These are phyloP conservation scores for Parascotia fuliginaria DNA, from an alignment of 2,888 invertebrate species.

Conservation along the genomic window DNA sequence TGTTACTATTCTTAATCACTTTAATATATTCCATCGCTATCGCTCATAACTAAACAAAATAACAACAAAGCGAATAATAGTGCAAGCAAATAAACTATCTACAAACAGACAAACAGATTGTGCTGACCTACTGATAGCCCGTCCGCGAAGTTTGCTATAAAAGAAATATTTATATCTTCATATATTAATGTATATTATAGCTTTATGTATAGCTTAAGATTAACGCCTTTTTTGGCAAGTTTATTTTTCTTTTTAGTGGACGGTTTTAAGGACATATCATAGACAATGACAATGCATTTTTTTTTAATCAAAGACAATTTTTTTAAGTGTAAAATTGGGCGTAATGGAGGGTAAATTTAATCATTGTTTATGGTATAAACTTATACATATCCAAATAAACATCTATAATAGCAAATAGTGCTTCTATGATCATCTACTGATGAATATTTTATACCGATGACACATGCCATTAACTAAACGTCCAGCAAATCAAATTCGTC, in stretches of 20 bases:
- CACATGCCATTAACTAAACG: constrained; percentile 45
- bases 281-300: constrained; percentile 12
- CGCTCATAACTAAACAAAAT: constrained; percentile 14
- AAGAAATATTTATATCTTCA: constrained; percentile 60
- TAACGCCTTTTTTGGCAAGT: constrained; percentile 16
- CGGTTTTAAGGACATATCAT: constrained; percentile 17
- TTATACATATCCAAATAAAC: constrained; percentile 38
- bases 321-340: no score
- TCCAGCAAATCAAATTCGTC: constrained; percentile 2
- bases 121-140: constrained; percentile 92
- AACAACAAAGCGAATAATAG: constrained; percentile 20
- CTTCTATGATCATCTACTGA: constrained; percentile 62
- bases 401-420: constrained; percentile 61
- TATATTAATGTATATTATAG: constrained; percentile 46
- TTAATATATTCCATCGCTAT: constrained; percentile 15
- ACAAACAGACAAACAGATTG: constrained; percentile 62
- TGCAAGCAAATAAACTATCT: constrained; percentile 61
- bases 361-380: constrained; percentile 27
- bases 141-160: constrained; percentile 93
- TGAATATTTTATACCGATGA: constrained; percentile 43
- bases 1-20: no score
- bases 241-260: constrained; percentile 11
- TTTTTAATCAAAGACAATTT: no score
- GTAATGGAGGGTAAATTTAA: no score
- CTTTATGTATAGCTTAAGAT: constrained; percentile 33